Base-by-base conservation (phyloP, 2,797 vertebrate species). In the Cygnus olor region DNA sequence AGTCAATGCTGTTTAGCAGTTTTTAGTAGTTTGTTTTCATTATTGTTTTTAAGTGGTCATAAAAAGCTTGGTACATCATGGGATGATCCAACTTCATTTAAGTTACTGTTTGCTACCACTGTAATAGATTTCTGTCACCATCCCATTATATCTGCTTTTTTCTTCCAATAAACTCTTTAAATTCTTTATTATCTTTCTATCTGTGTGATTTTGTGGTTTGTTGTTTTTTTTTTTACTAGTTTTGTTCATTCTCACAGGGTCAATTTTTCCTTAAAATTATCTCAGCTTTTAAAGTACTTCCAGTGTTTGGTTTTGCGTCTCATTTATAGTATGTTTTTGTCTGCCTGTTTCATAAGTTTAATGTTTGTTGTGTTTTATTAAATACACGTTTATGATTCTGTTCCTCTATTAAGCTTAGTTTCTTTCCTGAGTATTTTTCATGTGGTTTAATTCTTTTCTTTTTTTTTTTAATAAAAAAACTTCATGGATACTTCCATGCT, bases 151-250 rank as follows among this genome's bases (percentile, higher is more conserved):
- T 97, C 95, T 94, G 89, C 91, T 95, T 95, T 97, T 93, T 92
- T 91, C 95, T 96, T 98, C 95, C 97, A 98, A 98, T 98, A 98
- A 98, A 98, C 95, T 96, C 94, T 95, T 96, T 32, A 49, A 94
- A 94, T 77, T 96, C 97, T 97, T 95, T 90, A 96, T 97, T 90
- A 94, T 97, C 95, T 97, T 97, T 96, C 95, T 96, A 69, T 97
- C 91, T 95, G 95, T 97, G 96, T 97, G 95, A 74, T 87, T 25
- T 49, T 49, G 47, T 49, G 22, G 8, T 64, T 92, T 88, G n/a
- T n/a, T n/a, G n/a, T 80, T 12, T 96, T 93, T 89, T 90, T 84
- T 95, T 89, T 38, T 45, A 82, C 49, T 70, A 63, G 15, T 84
- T 94, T 95, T 87, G 66, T 89, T 96, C 27, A 36, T 94, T 95